Evolutionary conservation across 2,888 invertebrate species (phyloP).

Genomic region (Callinectes sapidus): DNA sequence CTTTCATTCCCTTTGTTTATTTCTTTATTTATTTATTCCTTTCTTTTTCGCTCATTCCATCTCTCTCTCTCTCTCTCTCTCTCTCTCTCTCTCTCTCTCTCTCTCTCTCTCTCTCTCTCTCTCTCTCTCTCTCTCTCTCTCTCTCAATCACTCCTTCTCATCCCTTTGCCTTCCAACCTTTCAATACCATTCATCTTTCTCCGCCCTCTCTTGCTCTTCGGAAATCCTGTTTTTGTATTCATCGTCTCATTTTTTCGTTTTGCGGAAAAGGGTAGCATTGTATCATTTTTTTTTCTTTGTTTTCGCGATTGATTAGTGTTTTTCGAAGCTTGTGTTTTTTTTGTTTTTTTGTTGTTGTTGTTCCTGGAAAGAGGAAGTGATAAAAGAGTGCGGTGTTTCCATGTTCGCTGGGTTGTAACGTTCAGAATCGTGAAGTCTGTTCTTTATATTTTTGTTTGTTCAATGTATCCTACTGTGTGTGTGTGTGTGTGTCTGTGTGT

Average conservation of each 20-base stretch:
- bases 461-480: neutral
- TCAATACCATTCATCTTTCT: neutral
- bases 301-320: neutral
- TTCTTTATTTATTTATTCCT: neutral
- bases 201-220: neutral
- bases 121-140: too few species aligned
- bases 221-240: neutral
- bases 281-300: neutral
- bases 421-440: neutral
- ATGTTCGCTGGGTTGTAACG: neutral
- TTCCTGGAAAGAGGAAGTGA: neutral
- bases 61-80: neutral
- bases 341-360: too few species aligned
- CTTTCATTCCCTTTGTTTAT: neutral
- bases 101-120: too few species aligned
- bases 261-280: neutral
- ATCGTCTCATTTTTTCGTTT: neutral
- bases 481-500: constrained; percentile 21
- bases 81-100: neutral
- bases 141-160: neutral
- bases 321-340: neutral
- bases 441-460: neutral
- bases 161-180: neutral
- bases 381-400: too few species aligned
- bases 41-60: too few species aligned